phyloP scores from a whole-genome alignment of 2,797 vertebrate species.

The Myotis daubentonii region DNA sequence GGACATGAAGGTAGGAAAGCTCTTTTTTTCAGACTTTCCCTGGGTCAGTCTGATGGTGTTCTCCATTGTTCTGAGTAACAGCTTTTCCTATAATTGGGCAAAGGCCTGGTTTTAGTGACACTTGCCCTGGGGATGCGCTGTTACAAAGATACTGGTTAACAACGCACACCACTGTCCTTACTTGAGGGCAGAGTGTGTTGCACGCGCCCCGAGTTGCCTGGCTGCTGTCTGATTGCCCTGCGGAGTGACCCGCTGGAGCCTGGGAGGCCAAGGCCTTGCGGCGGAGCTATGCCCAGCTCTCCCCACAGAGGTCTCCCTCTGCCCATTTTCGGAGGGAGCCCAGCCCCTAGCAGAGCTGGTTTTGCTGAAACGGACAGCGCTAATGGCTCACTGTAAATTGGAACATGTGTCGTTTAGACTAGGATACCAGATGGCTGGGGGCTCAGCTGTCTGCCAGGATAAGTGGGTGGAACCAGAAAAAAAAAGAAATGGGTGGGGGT shows the following conservation, averaged over 20 bases:
- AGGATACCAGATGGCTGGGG: conserved; percentile 72
- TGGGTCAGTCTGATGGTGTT: neutral
- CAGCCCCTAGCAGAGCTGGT: neutral
- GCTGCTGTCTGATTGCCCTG: neutral
- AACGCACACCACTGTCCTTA: neutral
- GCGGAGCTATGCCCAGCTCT: neutral
- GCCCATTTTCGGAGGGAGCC: neutral
- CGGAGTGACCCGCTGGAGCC: too few relatives aligned
- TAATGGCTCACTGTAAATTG: conserved; percentile 68
- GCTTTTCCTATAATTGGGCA: neutral
- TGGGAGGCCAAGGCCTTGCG: neutral
- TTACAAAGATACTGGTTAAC: neutral
- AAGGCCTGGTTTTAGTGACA: neutral
- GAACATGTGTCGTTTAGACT: conserved; percentile 69
- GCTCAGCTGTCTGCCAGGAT: conserved; percentile 72
- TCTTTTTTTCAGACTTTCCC: neutral
- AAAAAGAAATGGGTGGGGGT: conserved; percentile 49
- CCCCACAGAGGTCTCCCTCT: conserved; percentile 81
- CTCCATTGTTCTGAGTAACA: neutral
- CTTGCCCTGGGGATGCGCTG: neutral
- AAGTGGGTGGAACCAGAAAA: conserved; percentile 66
- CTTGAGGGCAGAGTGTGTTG: neutral
- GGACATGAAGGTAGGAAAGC: neutral
- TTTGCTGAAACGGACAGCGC: conserved; percentile 55
- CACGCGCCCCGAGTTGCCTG: neutral